Conservation (phyloP, 2,888 invertebrate species). For the Ichneumoninae sp. region DNA sequence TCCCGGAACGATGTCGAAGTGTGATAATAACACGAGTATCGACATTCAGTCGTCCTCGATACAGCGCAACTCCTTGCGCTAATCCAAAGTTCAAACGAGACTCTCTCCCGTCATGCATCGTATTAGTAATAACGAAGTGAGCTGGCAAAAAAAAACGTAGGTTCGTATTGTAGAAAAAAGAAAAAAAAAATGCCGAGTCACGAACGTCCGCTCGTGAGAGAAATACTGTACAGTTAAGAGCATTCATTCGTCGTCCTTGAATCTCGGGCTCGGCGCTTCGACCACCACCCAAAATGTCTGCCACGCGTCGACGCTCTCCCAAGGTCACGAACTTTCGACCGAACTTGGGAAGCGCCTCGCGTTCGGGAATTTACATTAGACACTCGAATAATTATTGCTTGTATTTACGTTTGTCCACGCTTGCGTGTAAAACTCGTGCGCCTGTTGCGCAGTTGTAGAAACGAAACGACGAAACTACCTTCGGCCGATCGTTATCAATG, state of each 20-base stretch:
- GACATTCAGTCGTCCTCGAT: not conserved
- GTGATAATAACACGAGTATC: slow-evolving; percentile 7
- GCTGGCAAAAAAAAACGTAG: not conserved
- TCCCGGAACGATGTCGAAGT: slow-evolving; percentile 16
- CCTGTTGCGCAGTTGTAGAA: not conserved
- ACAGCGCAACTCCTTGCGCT: not conserved
- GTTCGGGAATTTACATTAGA: not conserved
- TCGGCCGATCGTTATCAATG: not conserved
- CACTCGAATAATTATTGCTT: not conserved
- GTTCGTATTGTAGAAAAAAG: not conserved
- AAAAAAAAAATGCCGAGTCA: not conserved
- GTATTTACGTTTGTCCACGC: not conserved
- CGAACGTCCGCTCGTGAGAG: not conserved
- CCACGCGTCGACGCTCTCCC: not conserved
- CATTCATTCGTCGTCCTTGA: slow-evolving; percentile 45
- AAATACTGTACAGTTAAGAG: not conserved
- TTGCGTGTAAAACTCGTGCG: not conserved
- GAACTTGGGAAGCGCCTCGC: slow-evolving; percentile 47
- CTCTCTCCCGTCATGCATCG: slow-evolving; percentile 11
- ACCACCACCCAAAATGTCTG: slow-evolving; percentile 1
- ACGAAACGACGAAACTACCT: not conserved
- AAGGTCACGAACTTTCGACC: slow-evolving; percentile 56
- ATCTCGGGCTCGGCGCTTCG: slow-evolving; percentile 15
- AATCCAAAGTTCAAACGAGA: slow-evolving; percentile 26
- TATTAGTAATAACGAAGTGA: slow-evolving; percentile 15